Conservation (phyloP, 2,113 vertebrate genomes). For the Crotalus horridus region DNA sequence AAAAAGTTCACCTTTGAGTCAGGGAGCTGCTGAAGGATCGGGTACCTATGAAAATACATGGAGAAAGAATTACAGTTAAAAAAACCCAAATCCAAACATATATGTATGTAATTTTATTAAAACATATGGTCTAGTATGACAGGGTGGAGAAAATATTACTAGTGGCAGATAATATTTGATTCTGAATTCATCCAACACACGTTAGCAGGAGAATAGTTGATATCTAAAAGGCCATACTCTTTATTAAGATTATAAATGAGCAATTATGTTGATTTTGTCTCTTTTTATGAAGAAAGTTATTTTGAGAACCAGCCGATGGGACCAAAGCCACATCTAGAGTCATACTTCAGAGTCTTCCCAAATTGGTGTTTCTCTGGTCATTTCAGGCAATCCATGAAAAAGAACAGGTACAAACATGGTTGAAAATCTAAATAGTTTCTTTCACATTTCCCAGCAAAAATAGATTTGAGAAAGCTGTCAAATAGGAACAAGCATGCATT, state of each 20-base stretch:
- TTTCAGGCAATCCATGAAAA: not conserved
- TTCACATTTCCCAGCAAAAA: not conserved
- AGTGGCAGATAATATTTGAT: not conserved
- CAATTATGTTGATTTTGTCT: not conserved
- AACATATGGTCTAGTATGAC: not conserved
- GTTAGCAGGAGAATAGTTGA: not conserved
- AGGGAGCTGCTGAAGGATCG: constrained; percentile 73
- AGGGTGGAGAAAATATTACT: too few relatives aligned
- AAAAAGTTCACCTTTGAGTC: constrained; percentile 77
- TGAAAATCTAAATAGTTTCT: not conserved
- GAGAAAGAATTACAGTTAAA: constrained; percentile 18
- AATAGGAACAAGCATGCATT: not conserved
- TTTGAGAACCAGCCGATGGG: not conserved
- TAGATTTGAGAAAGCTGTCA: not conserved
- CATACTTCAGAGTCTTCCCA: not conserved
- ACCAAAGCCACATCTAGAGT: not conserved
- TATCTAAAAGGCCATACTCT: not conserved
- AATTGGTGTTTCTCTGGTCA: not conserved
- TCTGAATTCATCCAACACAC: not conserved
- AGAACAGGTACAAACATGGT: not conserved
- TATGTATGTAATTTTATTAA: not conserved
- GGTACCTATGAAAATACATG: constrained; percentile 70
- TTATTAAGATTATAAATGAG: not conserved
- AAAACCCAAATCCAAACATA: not conserved
- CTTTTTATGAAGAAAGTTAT: not conserved